These are phyloP conservation scores for Hydroisotoma schaefferi DNA, from an alignment of 2,888 invertebrate genomes.

Conservation along the genomic window DNA sequence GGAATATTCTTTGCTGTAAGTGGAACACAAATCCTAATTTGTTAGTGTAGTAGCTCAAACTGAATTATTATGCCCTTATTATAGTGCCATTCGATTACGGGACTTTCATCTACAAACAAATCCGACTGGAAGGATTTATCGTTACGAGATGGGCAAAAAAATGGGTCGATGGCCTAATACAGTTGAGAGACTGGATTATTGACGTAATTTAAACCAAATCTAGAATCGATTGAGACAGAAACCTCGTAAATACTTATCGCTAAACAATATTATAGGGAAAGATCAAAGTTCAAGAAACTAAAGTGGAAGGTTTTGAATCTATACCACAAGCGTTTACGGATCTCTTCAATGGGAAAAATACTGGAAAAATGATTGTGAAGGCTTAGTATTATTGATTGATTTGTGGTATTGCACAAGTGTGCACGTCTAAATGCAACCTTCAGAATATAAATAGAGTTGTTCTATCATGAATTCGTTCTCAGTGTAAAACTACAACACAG, in stretches of 20 bases:
- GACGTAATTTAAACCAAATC: not conserved
- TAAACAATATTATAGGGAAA: slow-evolving; percentile 57
- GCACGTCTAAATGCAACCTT: no score
- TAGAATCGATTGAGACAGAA: no score
- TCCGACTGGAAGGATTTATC: slow-evolving; percentile 7
- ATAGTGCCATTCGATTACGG: slow-evolving; percentile 7
- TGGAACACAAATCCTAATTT: no score
- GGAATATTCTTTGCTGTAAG: not conserved
- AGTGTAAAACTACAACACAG: no score
- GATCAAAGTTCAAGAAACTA: slow-evolving; percentile 65
- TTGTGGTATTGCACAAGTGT: no score
- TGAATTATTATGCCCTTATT: no score
- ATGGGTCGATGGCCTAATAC: not conserved
- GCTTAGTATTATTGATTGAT: no score
- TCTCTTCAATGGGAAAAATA: slow-evolving; percentile 63
- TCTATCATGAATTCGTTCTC: no score
- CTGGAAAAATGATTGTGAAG: slow-evolving; percentile 69
- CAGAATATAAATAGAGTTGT: no score
- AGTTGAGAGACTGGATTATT: not conserved
- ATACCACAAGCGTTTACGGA: slow-evolving; percentile 67
- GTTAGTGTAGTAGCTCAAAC: no score
- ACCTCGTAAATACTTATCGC: not conserved
- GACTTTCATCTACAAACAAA: not conserved
- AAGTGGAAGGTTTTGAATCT: slow-evolving; percentile 69
- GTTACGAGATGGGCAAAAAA: not conserved